Evolutionary conservation across 1,140 invertebrate genomes (phyloP), one percentile per base, ranked within the genome.

Genomic region (Schlechtendalia chinensis): DNA sequence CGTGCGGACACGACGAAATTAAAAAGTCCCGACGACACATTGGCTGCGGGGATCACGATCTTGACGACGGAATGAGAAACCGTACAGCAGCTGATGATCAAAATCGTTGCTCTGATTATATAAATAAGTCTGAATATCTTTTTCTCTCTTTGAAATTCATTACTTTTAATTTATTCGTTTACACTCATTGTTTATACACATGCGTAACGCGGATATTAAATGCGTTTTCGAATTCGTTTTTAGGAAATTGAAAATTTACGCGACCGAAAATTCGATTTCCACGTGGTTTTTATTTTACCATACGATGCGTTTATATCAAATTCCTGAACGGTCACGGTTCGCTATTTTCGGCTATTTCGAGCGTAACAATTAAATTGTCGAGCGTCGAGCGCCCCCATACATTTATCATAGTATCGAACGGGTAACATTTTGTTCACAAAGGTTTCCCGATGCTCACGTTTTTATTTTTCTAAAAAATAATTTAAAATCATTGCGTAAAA

Each of bases 1-100:
- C 75, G 75, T 39, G 39, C 75, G 45, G 45, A 79, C 75, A 79
- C 24, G 45, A 79, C 75, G 14, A 63, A 79, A 79, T 79, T 79
- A 79, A 79, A 77, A 63, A 63, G 54, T 47, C 54, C 39, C 56
- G 72, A 59, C n/a, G 75, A 79, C 75, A 79, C 39, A 47, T 79
- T 27, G 29, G 54, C 24, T 19, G 19, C 24, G 54, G 1, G 6
- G 56, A 75, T 59, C 72, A 75, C 54, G 53, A 61, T 47, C 75
- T 61, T 8, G 58, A 63, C 75, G 75, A 79, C 61, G 24, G 75
- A 79, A 50, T 63, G 47, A 22, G 32, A 39, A 75, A 59, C 54
- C 39, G 22, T 14, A 79, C 0, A 79, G 39, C 19, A 22, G 16
- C 22, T 50, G 45, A 22, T 3, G 29, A 27, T 50, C n/a, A 19